Evolutionary conservation across 2,113 vertebrate species (phyloP).

Genomic region (rat (Rattus norvegicus)): DNA sequence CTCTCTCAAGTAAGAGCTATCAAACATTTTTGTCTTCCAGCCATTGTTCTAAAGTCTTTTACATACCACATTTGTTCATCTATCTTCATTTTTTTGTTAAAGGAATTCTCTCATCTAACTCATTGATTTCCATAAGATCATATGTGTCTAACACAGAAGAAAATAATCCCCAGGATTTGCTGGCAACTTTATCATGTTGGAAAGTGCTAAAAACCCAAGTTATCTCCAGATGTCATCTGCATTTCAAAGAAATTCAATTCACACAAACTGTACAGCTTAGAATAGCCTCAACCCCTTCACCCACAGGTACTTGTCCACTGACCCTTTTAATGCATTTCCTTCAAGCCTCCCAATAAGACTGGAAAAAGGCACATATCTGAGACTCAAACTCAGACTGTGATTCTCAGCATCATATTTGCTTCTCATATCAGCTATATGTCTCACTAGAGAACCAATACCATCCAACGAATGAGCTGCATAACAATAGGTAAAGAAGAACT

Average conservation of each 20-base stretch:
- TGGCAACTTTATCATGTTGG: background rate
- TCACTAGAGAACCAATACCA: background rate
- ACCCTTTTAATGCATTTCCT: background rate
- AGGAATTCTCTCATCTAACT: background rate
- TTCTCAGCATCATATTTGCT: background rate
- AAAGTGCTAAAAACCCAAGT: background rate
- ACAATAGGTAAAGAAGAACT: background rate
- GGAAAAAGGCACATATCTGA: background rate
- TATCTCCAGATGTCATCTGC: background rate
- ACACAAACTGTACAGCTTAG: background rate
- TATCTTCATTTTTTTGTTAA: background rate
- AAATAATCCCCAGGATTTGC: background rate
- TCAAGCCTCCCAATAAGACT: background rate
- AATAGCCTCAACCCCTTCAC: background rate
- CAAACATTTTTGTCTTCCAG: conserved; percentile 21
- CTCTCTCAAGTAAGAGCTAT: background rate
- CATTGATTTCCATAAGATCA: background rate
- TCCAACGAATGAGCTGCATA: background rate
- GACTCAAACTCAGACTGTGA: background rate
- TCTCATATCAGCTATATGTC: background rate
- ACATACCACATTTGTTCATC: background rate
- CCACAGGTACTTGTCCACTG: background rate
- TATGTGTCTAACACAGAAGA: background rate
- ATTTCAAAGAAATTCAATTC: background rate
- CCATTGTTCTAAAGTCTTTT: background rate